phyloP scores from a whole-genome alignment of 2,888 invertebrate species.

The Mallateleia sp. region DNA sequence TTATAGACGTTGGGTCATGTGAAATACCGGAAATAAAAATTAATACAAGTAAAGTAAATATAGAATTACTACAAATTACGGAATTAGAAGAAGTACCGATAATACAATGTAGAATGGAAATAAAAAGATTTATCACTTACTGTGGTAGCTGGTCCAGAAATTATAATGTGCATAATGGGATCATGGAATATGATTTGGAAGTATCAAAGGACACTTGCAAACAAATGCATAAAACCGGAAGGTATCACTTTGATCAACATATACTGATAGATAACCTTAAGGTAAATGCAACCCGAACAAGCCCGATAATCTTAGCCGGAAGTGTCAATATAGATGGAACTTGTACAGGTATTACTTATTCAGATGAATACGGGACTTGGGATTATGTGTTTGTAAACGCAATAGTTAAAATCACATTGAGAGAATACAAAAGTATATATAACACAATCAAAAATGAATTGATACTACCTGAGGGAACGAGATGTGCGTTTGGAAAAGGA shows the following conservation, averaged over 20 bases:
- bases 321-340: background rate
- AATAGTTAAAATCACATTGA: background rate
- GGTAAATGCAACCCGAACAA: background rate
- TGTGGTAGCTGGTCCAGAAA: slow-evolving; percentile 2
- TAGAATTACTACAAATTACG: slow-evolving; percentile 2
- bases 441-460: background rate
- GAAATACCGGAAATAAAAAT: background rate
- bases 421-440: background rate
- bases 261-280: background rate
- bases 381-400: background rate
- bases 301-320: background rate
- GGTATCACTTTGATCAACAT: too few relatives aligned
- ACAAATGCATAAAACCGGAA: too few relatives aligned
- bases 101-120: background rate
- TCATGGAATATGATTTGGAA: background rate
- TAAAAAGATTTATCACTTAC: background rate
- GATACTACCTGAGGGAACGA: background rate
- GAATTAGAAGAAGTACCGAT: background rate
- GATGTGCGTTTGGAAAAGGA: slow-evolving; percentile 26
- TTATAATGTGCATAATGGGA: slow-evolving; percentile 10
- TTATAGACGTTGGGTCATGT: background rate
- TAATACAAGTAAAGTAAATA: background rate
- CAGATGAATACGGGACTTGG: background rate
- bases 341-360: background rate
- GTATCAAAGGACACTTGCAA: background rate